Evolutionary conservation across 1,140 invertebrate genomes (phyloP).

Genomic region (Psix sp.): DNA sequence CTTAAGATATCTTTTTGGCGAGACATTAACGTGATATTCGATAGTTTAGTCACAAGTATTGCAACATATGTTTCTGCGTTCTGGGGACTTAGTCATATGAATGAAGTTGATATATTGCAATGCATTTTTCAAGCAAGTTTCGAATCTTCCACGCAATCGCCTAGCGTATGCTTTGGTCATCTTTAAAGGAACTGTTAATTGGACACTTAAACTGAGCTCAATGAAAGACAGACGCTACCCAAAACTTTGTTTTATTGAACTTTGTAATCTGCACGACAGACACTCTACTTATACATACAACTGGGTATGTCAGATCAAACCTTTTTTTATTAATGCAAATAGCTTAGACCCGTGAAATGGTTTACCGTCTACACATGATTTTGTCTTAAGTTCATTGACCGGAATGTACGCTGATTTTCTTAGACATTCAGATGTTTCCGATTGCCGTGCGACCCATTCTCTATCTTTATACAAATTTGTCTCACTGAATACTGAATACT

Average conservation of each 20-base stretch:
- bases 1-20: not conserved
- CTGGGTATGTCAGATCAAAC: constrained; percentile 1
- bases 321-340: not conserved
- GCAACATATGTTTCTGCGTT: not conserved
- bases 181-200: not conserved
- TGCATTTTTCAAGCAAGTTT: constrained; percentile 5
- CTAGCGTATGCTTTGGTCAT: not conserved
- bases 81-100: not conserved
- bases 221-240: not conserved
- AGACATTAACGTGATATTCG: not conserved
- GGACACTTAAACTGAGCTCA: not conserved
- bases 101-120: constrained; percentile 2
- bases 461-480: not conserved
- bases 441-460: not conserved
- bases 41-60: not conserved
- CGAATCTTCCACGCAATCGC: not conserved
- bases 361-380: not conserved
- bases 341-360: no score
- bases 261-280: constrained; percentile 1
- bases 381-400: not conserved
- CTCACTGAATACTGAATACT: not conserved
- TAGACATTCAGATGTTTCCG: not conserved
- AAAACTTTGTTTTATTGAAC: not conserved
- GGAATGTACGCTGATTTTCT: not conserved
- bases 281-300: not conserved